Percentiles rank a stretch among this genome's conserved stretches.
phyloP scores from a whole-genome alignment of 2,797 vertebrate genomes.

The Poeciliopsis turneri region DNA sequence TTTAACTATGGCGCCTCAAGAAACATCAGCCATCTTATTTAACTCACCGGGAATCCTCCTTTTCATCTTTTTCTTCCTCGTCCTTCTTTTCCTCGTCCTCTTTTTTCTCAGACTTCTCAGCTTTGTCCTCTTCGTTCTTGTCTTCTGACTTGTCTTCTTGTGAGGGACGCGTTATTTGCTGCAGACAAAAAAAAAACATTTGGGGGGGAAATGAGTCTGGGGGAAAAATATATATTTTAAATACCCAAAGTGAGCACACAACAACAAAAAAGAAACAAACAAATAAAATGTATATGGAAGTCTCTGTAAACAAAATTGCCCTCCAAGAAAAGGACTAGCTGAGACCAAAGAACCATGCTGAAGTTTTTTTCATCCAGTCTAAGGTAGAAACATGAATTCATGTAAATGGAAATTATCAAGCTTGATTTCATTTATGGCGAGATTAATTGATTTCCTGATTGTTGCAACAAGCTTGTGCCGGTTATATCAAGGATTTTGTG shows the following conservation, averaged over 20 bases:
- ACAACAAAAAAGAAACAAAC: not conserved
- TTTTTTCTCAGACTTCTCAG: conserved; percentile 96
- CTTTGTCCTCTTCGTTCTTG: conserved; percentile 95
- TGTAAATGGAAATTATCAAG: too few species aligned
- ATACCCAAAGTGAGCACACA: too few species aligned
- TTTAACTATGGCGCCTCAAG: conserved; percentile 8
- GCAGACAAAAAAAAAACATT: conserved; percentile 54
- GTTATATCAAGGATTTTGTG: not conserved
- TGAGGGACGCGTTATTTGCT: conserved; percentile 95
- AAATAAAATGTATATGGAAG: too few species aligned
- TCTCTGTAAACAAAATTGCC: too few species aligned
- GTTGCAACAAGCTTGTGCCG: not conserved
- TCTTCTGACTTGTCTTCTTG: conserved; percentile 98
- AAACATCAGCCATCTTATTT: conserved; percentile 15
- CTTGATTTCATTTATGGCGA: too few species aligned
- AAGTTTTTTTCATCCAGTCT: too few species aligned
- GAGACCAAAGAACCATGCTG: too few species aligned
- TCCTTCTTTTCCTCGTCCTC: conserved; percentile 98
- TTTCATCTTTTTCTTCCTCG: conserved; percentile 99
- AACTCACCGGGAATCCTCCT: conserved; percentile 94
- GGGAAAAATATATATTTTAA: not conserved
- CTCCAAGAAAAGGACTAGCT: too few species aligned
- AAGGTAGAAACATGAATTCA: too few species aligned
- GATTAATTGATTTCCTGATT: too few species aligned
- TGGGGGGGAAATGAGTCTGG: not conserved